Base-by-base conservation (phyloP, 2,888 invertebrate species). In the Drosophila parthenogenetica region DNA sequence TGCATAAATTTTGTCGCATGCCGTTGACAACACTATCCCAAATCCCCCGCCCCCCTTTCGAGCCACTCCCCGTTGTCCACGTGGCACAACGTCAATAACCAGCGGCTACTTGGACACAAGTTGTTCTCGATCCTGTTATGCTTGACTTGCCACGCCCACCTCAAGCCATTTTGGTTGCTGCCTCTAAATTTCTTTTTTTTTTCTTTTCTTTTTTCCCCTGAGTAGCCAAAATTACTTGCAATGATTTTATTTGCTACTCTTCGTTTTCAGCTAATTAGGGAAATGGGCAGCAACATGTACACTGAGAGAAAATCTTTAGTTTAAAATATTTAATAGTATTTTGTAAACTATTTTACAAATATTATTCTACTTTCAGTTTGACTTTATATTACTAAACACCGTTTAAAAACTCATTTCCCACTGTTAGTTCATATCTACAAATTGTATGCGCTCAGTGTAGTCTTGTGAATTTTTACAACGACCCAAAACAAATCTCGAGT, bases 1-100 rank as follows among this genome's bases (percentile, higher is more conserved):
- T 65, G 66, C 71, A 78, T 76, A 78, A 59, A 68, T 73, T 79
- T 64, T 48, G 59, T 62, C 49, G 61, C 37, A 54, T 64, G 69
- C 72, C 68, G 59, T 73, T 77, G 73, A 61, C 63, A 66, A 29
- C 39, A 40, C 22, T 5, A 57, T 53, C n/a, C 35, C 35, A 14
- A 8, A 46, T n/a, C 11, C 17, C 32, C 29, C 5, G 22, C 29
- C 37, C 42, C 42, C n/a, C 19, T 13, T 11, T 13, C 3, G 35
- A 14, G 25, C 42, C 25, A 22, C 3, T 55, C 64, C 60, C 42
- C 4, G 11, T 32, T 49, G 67, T 72, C 61, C 79, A 73, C 54
- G 75, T 69, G 72, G 54, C 70, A 53, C 14, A 54, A 40, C 54
- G 54, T 16, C 62, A 62, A 68, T 61, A 57, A 62, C 81, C 73